phyloP scores from a whole-genome alignment of 2,888 invertebrate genomes.

The Lasioglossum morio region DNA sequence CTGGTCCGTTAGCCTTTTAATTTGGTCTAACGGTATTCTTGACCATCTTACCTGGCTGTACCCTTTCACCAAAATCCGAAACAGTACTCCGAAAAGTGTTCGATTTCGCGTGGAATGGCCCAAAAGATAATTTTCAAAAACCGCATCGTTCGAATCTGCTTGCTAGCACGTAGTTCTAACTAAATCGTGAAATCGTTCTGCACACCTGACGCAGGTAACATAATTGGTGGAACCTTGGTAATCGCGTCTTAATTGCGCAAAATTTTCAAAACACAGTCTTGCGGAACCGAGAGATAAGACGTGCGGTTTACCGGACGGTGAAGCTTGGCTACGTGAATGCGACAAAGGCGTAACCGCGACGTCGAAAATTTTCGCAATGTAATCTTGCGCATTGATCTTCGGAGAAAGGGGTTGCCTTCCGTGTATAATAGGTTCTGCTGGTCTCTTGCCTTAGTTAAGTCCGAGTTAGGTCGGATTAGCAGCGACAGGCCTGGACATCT shows the following conservation, averaged over 20 bases:
- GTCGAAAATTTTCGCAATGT: constrained; percentile 81
- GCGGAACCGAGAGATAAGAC: constrained; percentile 20
- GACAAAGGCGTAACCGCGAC: constrained; percentile 75
- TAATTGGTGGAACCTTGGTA: neutral
- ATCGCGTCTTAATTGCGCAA: constrained; percentile 34
- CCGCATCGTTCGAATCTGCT: neutral
- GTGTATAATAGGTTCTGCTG: constrained; percentile 81
- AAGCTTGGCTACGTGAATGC: constrained; percentile 39
- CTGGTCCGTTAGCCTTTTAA: no score
- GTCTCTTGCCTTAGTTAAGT: constrained; percentile 81
- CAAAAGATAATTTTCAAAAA: neutral
- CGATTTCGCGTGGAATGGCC: no score
- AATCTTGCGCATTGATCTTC: constrained; percentile 84
- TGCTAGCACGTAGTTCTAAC: neutral
- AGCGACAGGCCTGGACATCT: constrained; percentile 81
- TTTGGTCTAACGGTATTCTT: no score
- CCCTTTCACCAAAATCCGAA: no score
- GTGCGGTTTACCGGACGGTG: neutral
- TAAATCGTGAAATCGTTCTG: neutral
- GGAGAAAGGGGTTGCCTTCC: constrained; percentile 81
- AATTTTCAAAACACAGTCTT: neutral
- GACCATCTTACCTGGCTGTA: no score
- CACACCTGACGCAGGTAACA: neutral
- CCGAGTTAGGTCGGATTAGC: constrained; percentile 83
- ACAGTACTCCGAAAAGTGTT: no score